Conservation (phyloP, 2,113 vertebrate species). For the Oenanthe melanoleuca region DNA sequence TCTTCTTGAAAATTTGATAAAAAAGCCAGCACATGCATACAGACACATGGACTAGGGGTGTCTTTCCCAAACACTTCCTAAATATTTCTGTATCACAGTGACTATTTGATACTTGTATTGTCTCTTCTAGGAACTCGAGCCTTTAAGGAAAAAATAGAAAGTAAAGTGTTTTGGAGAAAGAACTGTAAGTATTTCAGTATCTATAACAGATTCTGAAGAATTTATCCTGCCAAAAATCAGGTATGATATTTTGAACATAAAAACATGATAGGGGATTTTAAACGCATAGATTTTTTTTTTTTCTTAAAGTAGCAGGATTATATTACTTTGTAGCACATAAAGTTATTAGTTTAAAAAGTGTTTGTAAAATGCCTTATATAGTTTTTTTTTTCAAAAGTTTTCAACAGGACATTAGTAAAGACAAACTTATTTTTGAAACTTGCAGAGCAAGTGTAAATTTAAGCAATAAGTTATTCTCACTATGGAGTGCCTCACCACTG, state of each 20-base stretch:
- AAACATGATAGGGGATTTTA: not conserved
- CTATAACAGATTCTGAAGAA: not conserved
- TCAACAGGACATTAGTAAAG: not conserved
- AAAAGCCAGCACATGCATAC: not conserved
- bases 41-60: accelerated
- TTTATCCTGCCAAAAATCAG: not conserved
- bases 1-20: not conserved
- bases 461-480: not conserved
- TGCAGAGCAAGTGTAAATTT: not conserved
- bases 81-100: not conserved
- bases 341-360: not conserved
- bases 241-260: not conserved
- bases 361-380: not conserved
- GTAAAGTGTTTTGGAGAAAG: not conserved
- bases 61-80: not conserved
- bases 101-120: not conserved
- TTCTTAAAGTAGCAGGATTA: not conserved
- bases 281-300: not conserved
- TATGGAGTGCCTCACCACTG: not conserved
- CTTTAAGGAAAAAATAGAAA: not conserved
- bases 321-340: not conserved
- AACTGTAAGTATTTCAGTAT: not conserved
- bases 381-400: not conserved
- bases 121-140: not conserved
- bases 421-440: not conserved